Conservation (phyloP, 2,797 vertebrate genomes). For the Macropodus opercularis region DNA sequence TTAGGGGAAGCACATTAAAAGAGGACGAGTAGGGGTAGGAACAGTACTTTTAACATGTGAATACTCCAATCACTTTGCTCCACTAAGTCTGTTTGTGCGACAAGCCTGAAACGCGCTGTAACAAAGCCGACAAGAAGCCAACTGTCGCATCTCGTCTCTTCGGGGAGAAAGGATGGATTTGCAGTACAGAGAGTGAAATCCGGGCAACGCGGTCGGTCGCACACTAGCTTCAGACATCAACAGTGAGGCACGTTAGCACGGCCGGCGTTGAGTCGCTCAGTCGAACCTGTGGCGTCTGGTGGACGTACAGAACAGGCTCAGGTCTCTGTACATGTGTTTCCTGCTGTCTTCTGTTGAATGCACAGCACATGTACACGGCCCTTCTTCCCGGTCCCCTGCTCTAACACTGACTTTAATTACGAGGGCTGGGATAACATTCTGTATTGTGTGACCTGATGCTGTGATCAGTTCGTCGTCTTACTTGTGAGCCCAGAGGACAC, state of each 20-base stretch:
- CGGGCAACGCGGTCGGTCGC: too few relatives aligned
- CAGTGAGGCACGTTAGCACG: too few relatives aligned
- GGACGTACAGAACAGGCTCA: too few relatives aligned
- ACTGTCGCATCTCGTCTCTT: constrained; percentile 13
- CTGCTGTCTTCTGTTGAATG: too few relatives aligned
- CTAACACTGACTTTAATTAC: neutral
- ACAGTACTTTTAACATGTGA: neutral
- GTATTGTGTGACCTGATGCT: constrained; percentile 17
- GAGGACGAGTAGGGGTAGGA: constrained; percentile 11
- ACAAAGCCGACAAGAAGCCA: constrained; percentile 30
- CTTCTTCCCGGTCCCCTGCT: neutral
- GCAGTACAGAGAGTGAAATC: too few relatives aligned
- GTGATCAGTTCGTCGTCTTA: constrained; percentile 38
- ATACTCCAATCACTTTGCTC: constrained; percentile 19
- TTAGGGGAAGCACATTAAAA: constrained; percentile 49
- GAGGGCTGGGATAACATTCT: neutral
- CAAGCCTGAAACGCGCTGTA: constrained; percentile 19
- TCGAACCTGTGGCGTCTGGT: too few relatives aligned
- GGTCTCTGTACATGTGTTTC: too few relatives aligned
- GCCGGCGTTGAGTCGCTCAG: too few relatives aligned
- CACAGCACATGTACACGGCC: too few relatives aligned
- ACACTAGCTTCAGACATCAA: too few relatives aligned
- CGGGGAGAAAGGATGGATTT: neutral
- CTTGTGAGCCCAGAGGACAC: constrained; percentile 13
- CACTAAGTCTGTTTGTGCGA: constrained; percentile 26